phyloP scores from a whole-genome alignment of 2,113 vertebrate species.

The Ictidomys tridecemlineatus region DNA sequence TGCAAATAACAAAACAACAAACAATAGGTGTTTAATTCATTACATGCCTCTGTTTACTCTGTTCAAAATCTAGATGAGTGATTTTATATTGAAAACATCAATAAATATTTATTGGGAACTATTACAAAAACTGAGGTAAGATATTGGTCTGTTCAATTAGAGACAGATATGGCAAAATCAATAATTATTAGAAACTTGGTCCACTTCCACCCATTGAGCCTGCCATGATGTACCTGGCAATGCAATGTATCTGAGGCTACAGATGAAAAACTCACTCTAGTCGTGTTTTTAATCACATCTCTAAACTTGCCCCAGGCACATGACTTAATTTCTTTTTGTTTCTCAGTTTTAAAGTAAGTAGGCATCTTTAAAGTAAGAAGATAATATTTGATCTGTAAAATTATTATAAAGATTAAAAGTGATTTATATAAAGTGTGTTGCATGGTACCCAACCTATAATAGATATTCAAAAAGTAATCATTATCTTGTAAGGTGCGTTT shows the following conservation, averaged over 20 bases:
- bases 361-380: not conserved
- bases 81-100: not conserved
- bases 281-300: not conserved
- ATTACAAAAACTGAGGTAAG: not conserved
- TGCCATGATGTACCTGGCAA: not conserved
- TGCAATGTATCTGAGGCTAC: too few relatives aligned
- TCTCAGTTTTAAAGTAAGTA: not conserved
- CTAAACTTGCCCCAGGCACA: not conserved
- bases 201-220: not conserved
- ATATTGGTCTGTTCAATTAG: not conserved
- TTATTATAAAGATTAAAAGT: not conserved
- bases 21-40: not conserved
- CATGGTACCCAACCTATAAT: not conserved
- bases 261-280: not conserved
- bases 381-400: not conserved
- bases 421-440: not conserved
- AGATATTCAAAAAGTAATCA: not conserved
- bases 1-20: not conserved
- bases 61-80: not conserved
- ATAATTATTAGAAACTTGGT: not conserved
- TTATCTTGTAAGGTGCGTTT: not conserved
- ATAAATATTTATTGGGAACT: not conserved
- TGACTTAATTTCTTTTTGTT: too few relatives aligned
- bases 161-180: not conserved
- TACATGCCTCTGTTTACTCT: not conserved